A percentile compares a stretch with the other conserved stretches of the same genome.
These are phyloP conservation scores for Melanchra persicariae DNA, from an alignment of 2,888 invertebrate genomes.

Conservation along the genomic window DNA sequence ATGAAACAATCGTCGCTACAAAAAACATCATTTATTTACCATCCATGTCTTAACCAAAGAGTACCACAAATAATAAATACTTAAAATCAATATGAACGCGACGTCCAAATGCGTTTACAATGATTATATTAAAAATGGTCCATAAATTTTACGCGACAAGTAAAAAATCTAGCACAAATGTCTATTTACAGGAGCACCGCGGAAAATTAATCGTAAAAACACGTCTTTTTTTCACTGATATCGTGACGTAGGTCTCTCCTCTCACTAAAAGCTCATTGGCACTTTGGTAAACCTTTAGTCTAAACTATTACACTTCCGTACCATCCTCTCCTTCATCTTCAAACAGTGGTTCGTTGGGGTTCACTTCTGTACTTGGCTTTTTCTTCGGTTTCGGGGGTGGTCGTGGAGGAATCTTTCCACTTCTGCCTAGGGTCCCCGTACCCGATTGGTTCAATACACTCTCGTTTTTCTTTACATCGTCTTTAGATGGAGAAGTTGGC, in stretches of 20 bases:
- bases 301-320: conserved; percentile 94
- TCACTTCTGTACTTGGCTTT: conserved; percentile 91
- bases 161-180: conserved; percentile 90
- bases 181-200: conserved; percentile 90
- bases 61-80: conserved; percentile 86
- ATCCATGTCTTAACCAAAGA: conserved; percentile 69
- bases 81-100: conserved; percentile 77
- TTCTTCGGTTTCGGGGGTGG: conserved; percentile 96
- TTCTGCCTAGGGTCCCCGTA: conserved; percentile 87
- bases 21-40: conserved; percentile 63
- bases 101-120: conserved; percentile 62
- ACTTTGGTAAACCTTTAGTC: conserved; percentile 81
- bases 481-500: conserved; percentile 82
- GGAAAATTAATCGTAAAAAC: conserved; percentile 77
- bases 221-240: conserved; percentile 70
- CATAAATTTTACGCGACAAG: conserved; percentile 87
- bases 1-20: conserved; percentile 78
- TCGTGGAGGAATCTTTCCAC: conserved; percentile 94
- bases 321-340: conserved; percentile 97
- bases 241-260: conserved; percentile 67
- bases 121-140: conserved; percentile 82
- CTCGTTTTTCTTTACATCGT: conserved; percentile 82
- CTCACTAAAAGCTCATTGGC: conserved; percentile 88
- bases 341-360: conserved; percentile 93
- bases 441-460: conserved; percentile 84